Percentiles rank a stretch among this genome's conserved stretches.
phyloP scores from a whole-genome alignment of 2,113 vertebrate species.

The Misgurnus anguillicaudatus region DNA sequence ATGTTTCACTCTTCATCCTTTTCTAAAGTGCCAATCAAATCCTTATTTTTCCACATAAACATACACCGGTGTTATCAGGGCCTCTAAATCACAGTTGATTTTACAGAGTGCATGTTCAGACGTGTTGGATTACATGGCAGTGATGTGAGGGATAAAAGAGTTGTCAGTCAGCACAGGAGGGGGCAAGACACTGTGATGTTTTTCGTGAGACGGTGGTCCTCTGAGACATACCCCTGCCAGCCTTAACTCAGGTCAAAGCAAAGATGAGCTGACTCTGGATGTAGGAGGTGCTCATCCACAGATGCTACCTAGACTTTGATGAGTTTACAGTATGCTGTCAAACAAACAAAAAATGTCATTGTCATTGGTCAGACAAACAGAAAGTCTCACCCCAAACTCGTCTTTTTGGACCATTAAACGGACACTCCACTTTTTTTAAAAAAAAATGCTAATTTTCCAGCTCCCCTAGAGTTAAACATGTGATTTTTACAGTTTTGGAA shows the following conservation, averaged over 20 bases:
- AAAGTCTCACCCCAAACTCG: not conserved
- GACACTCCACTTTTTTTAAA: too few relatives aligned
- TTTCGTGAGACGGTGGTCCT: conserved; percentile 28
- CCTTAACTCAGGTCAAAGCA: conserved; percentile 16
- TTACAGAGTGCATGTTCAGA: conserved; percentile 29
- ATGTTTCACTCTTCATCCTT: not conserved
- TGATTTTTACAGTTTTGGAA: too few relatives aligned
- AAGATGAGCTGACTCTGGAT: conserved; percentile 31
- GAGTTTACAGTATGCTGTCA: not conserved
- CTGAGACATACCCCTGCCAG: conserved; percentile 33
- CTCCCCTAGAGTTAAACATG: too few relatives aligned
- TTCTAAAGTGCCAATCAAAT: conserved; percentile 20
- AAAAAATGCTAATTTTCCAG: too few relatives aligned
- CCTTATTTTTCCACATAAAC: not conserved
- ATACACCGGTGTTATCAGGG: conserved; percentile 10
- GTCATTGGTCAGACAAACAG: not conserved
- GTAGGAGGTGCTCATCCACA: not conserved
- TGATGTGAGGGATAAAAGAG: conserved; percentile 27
- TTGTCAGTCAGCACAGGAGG: conserved; percentile 32
- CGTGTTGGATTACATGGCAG: conserved; percentile 28
- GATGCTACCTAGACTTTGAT: not conserved
- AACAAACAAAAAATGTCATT: too few relatives aligned
- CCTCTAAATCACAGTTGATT: conserved; percentile 22
- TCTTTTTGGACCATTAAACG: too few relatives aligned
- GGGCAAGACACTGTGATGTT: conserved; percentile 23